phyloP scores from a whole-genome alignment of 1,140 invertebrate genomes.

The Cheumatopsyche charites region DNA sequence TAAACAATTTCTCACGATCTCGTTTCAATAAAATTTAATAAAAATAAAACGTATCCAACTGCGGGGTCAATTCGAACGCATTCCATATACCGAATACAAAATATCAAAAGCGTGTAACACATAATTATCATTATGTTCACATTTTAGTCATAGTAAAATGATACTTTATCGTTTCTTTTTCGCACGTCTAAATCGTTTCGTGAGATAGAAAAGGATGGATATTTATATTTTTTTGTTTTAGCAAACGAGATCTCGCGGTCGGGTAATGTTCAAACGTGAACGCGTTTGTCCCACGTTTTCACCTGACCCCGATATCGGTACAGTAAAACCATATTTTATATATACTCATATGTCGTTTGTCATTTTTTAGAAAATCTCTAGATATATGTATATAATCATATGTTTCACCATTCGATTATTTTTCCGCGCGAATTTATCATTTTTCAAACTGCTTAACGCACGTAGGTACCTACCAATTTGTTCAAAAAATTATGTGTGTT shows the following conservation, averaged over 20 bases:
- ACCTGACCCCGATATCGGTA: conserved; percentile 38
- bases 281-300: conserved; percentile 39
- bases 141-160: conserved; percentile 28
- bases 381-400: too few relatives aligned
- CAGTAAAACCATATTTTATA: too few relatives aligned
- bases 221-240: not conserved
- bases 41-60: conserved; percentile 2
- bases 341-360: not conserved
- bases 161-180: conserved; percentile 23
- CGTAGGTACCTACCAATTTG: too few relatives aligned
- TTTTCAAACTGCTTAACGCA: too few relatives aligned
- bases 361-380: too few relatives aligned
- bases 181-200: not conserved
- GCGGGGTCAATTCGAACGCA: not conserved
- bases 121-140: conserved; percentile 33
- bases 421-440: too few relatives aligned
- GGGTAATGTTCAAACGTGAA: conserved; percentile 24
- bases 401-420: too few relatives aligned
- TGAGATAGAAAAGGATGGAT: not conserved
- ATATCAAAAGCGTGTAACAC: conserved; percentile 29
- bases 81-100: conserved; percentile 14
- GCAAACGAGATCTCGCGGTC: too few relatives aligned
- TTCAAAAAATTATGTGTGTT: too few relatives aligned
- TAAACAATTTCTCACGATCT: too few relatives aligned
- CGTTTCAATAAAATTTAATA: not conserved